Percentiles rank a stretch among this genome's conserved stretches.
phyloP scores from a whole-genome alignment of 2,888 invertebrate genomes.

The Endomychus coccineus region DNA sequence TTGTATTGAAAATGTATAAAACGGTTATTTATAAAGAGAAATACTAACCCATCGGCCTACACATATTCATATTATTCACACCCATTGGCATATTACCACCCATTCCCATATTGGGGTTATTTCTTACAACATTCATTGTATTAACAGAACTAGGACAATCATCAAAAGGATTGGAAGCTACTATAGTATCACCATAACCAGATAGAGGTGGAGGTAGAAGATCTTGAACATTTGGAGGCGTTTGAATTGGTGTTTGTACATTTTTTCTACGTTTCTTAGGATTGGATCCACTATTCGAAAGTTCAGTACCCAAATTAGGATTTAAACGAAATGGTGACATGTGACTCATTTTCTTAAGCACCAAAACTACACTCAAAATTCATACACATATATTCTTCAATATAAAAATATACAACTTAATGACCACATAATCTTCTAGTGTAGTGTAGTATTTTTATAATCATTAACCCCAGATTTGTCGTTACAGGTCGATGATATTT shows the following conservation, averaged over 20 bases:
- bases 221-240: conserved; percentile 69
- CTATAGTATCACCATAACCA: conserved; percentile 88
- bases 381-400: too few species aligned
- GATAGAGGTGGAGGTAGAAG: conserved; percentile 79
- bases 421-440: too few species aligned
- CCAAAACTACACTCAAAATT: background rate
- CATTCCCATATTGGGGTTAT: conserved; percentile 39
- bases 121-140: conserved; percentile 37
- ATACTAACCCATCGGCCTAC: conserved; percentile 57
- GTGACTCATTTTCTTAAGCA: conserved; percentile 37
- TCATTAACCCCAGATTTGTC: too few species aligned
- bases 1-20: background rate
- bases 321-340: conserved; percentile 42
- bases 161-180: conserved; percentile 92
- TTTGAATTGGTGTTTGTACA: conserved; percentile 58
- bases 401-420: too few species aligned
- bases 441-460: too few species aligned
- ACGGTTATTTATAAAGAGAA: background rate
- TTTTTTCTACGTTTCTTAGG: conserved; percentile 81
- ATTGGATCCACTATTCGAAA: conserved; percentile 71
- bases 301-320: conserved; percentile 42
- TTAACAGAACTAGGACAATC: conserved; percentile 62
- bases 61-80: conserved; percentile 55
- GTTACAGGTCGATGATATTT: too few species aligned
- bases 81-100: conserved; percentile 34